Evolutionary conservation across 1,140 invertebrate species (phyloP), one percentile per base, ranked within the genome.

Genomic region (Galleria mellonella): DNA sequence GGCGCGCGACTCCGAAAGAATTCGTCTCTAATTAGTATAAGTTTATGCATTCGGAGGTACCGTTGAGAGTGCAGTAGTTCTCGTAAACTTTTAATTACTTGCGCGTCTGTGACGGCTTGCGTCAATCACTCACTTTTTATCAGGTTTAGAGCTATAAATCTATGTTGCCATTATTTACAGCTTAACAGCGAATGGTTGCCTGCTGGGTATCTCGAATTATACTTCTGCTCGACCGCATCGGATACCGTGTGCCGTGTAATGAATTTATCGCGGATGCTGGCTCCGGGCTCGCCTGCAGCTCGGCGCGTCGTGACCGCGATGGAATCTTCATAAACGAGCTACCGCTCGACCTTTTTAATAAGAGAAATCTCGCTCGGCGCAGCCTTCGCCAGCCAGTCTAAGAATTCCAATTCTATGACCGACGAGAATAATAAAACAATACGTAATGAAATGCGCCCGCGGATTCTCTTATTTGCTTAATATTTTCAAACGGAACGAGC

Each of bases 21-120:
- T 83, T 78, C 59, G 58, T 57, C 56, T 58, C 54, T 81, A 79
- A 83, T 82, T 82, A 73, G 72, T 65, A 72, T 64, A 79, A 79
- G 66, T 83, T 77, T 76, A 77, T 83, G 68, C 69, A 75, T 72
- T 69, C 52, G 57, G 54, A 68, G 65, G 63, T 64, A 48, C 43
- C 45, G 17, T 23, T 15, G 35, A 43, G 52, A 48, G 59, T 59
- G 50, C 46, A 51, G 56, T 67, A 60, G 59, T 58, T 55, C 23
- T 37, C 50, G 43, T 50, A 49, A 77, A 83, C 54, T 81, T 83
- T 81, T 83, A 83, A 83, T 83, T 81, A 72, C 69, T 67, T 50
- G 49, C 46, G 55, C 50, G 32, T 42, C 36, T 13, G n/a, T 30
- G 31, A 3, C 23, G 50, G 35, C 43, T 43, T 17, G 39, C 56